These are phyloP conservation scores for Metopolophium dirhodum DNA, from an alignment of 1,140 invertebrate genomes.

Conservation along the genomic window DNA sequence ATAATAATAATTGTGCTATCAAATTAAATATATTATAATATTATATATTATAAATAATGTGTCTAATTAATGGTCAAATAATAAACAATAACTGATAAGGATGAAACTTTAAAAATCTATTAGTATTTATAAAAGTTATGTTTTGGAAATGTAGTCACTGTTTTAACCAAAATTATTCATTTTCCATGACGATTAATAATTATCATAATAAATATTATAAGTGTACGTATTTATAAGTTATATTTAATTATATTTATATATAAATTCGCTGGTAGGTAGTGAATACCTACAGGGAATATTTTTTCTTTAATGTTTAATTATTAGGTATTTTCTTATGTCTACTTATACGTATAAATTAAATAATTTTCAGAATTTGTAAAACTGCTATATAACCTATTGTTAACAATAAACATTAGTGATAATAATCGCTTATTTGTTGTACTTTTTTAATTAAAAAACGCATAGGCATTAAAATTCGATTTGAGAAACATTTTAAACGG, in stretches of 20 bases:
- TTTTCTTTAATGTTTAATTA: neutral
- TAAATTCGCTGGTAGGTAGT: neutral
- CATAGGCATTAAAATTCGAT: neutral
- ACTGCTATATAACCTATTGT: neutral
- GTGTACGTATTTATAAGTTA: neutral
- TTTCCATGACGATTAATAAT: neutral
- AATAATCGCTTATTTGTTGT: neutral
- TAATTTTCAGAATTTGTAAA: neutral
- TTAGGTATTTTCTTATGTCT: neutral
- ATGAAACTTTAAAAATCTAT: neutral
- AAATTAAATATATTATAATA: constrained; percentile 24
- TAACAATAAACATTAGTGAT: neutral
- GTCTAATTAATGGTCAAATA: neutral
- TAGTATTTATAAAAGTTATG: neutral
- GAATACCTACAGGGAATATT: neutral
- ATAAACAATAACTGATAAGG: neutral
- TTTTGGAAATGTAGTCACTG: neutral
- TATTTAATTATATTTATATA: too few species aligned
- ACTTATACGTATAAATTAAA: neutral
- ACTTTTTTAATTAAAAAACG: neutral
- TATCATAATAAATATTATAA: neutral
- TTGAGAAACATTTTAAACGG: neutral
- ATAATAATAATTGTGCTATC: neutral
- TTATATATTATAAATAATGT: neutral
- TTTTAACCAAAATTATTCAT: neutral